Evolutionary conservation across 2,797 vertebrate species (phyloP).

Genomic region (Steatocranus sp.): DNA sequence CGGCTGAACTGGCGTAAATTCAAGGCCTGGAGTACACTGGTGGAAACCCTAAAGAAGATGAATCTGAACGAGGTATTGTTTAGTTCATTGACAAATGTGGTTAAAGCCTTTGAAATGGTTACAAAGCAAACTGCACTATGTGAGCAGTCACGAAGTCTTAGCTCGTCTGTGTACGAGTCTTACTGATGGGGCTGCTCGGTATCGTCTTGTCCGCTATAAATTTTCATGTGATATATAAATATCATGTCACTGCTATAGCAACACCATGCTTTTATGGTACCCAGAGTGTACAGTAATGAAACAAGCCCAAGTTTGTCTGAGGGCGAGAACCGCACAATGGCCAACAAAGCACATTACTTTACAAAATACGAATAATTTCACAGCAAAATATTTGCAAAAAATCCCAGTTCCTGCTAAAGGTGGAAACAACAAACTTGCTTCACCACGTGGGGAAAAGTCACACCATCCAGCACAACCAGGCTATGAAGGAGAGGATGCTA

Average conservation of each 20-base stretch:
- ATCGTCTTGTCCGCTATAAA: background rate
- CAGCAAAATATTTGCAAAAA: background rate
- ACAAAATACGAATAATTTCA: fast-evolving
- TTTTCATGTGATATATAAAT: background rate
- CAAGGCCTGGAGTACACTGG: background rate
- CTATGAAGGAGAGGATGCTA: background rate
- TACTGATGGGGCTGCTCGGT: background rate
- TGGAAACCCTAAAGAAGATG: background rate
- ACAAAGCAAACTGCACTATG: background rate
- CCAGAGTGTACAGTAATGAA: background rate
- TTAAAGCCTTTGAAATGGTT: background rate
- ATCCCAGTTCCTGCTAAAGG: background rate
- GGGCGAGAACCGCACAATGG: fast-evolving
- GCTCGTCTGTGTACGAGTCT: background rate
- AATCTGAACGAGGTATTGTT: background rate
- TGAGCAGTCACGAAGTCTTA: background rate
- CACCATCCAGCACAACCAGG: background rate
- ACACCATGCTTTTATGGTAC: background rate
- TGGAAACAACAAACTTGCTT: background rate
- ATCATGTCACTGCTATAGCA: background rate
- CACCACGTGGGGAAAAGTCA: fast-evolving
- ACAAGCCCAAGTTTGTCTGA: background rate
- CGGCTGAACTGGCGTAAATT: background rate
- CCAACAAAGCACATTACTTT: background rate
- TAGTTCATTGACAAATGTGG: fast-evolving